phyloP scores from a whole-genome alignment of 2,797 vertebrate genomes.

The Echeneis naucrates region DNA sequence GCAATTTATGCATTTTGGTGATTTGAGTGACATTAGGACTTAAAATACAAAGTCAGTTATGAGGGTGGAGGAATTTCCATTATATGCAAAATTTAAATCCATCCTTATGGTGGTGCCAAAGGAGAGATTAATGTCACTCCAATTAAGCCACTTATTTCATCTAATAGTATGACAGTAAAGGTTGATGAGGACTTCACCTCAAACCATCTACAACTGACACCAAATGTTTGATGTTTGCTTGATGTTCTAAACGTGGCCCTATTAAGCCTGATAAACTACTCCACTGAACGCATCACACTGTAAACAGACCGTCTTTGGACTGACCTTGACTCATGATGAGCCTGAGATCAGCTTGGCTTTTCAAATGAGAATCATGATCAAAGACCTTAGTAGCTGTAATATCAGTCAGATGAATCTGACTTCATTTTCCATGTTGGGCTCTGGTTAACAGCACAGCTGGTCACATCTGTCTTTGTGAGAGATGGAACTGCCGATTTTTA shows the following conservation, averaged over 20 bases:
- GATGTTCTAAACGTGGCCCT: neutral
- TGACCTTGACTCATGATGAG: slow-evolving; percentile 25
- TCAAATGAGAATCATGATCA: slow-evolving; percentile 56
- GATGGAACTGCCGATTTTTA: neutral
- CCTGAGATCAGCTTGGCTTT: slow-evolving; percentile 51
- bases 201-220: neutral
- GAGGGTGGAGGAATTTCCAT: too few species aligned
- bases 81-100: too few species aligned
- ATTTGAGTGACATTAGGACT: neutral
- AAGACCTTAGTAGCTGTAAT: slow-evolving; percentile 25
- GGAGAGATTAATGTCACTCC: neutral
- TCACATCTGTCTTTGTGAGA: neutral
- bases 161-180: neutral
- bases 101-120: neutral
- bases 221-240: neutral
- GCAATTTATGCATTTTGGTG: neutral
- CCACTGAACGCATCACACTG: neutral
- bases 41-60: neutral
- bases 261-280: neutral
- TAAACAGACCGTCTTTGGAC: slow-evolving; percentile 25
- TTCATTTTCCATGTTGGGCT: neutral
- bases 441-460: neutral
- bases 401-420: slow-evolving; percentile 22
- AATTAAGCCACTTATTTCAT: neutral
- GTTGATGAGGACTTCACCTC: neutral